Conservation (phyloP, 2,888 invertebrate genomes). For the Chironomus tentans region DNA sequence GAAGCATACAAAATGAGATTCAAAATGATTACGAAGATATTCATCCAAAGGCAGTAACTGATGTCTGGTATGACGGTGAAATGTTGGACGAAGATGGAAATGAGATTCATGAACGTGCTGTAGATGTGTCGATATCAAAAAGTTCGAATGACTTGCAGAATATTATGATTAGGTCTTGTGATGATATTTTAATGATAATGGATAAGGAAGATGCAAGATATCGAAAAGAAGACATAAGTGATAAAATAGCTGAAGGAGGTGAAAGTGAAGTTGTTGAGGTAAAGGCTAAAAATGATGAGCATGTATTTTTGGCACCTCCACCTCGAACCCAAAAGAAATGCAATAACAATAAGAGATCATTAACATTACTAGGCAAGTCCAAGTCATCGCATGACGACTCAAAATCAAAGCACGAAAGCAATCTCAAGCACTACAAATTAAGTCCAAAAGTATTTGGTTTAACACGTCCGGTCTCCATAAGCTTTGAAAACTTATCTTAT, state of each 20-base stretch:
- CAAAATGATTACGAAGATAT: conserved; percentile 5
- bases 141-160: conserved; percentile 28
- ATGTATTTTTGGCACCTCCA: conserved; percentile 36
- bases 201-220: conserved; percentile 32
- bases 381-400: conserved; percentile 29
- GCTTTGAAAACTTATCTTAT: conserved; percentile 40
- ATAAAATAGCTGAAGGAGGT: conserved; percentile 51
- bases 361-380: conserved; percentile 23
- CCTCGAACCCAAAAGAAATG: conserved; percentile 28
- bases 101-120: conserved; percentile 35
- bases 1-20: conserved; percentile 38
- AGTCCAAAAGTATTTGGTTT: conserved; percentile 58
- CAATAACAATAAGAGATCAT: conserved; percentile 29
- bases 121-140: conserved; percentile 38
- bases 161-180: conserved; percentile 44
- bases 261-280: conserved; percentile 1
- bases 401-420: conserved; percentile 32
- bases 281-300: conserved; percentile 38
- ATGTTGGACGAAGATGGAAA: conserved; percentile 23
- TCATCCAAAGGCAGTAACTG: conserved; percentile 6
- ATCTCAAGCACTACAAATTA: conserved; percentile 45
- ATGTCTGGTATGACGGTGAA: conserved; percentile 5
- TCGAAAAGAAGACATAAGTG: conserved; percentile 25
- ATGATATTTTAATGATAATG: conserved; percentile 46
- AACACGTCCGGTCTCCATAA: conserved; percentile 35